phyloP scores from a whole-genome alignment of 2,113 vertebrate genomes.

The Neopipo cinnamomea region DNA sequence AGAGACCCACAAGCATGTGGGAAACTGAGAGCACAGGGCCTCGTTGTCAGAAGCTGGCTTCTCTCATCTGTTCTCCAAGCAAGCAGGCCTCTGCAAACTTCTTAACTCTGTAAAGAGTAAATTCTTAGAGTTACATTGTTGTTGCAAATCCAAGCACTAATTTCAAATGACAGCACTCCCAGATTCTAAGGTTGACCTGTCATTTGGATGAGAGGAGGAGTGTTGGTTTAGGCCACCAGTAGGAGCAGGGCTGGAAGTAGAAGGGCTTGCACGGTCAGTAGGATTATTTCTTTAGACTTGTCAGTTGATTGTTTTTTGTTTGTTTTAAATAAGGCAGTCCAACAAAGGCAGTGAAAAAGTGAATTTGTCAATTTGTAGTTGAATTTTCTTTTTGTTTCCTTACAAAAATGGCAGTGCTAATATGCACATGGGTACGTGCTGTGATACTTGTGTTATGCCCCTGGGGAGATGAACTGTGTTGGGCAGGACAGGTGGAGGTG shows the following conservation, averaged over 20 bases:
- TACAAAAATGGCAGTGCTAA: not conserved
- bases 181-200: not conserved
- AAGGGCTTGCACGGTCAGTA: not conserved
- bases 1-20: too few relatives aligned
- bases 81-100: not conserved
- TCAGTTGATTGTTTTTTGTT: not conserved
- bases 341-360: not conserved
- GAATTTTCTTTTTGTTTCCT: not conserved
- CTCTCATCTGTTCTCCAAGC: not conserved
- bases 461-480: not conserved
- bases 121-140: not conserved
- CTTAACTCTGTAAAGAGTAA: not conserved
- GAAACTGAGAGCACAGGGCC: not conserved
- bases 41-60: not conserved
- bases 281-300: not conserved
- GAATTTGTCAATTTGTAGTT: not conserved
- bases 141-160: not conserved
- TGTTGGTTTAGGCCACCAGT: not conserved
- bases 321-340: not conserved
- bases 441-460: not conserved
- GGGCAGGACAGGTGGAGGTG: not conserved
- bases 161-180: not conserved
- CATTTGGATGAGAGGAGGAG: not conserved
- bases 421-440: accelerated
- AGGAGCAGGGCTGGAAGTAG: not conserved